Conservation (phyloP, 2,888 invertebrate genomes). For the Danaus chrysippus region DNA sequence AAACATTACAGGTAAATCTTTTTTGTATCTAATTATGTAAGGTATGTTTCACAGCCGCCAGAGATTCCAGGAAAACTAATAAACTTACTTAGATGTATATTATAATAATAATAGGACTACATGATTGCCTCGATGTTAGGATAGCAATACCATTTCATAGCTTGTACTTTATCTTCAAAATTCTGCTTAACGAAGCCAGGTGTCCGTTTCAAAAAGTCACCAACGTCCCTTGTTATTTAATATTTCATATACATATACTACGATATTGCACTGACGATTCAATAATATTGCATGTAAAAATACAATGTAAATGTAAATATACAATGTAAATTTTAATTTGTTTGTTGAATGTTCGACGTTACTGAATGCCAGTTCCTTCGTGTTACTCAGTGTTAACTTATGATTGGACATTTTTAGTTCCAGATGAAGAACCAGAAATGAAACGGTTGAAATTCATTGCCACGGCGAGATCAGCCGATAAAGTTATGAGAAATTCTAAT, state of each 20-base stretch:
- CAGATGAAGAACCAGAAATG: slow-evolving; percentile 19
- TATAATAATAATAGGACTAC: no score
- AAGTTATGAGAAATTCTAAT: slow-evolving; percentile 36
- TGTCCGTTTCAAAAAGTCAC: no score
- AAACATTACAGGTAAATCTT: slow-evolving; percentile 27
- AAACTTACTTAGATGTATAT: background rate
- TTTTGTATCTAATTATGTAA: background rate
- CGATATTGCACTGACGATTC: no score
- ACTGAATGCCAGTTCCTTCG: no score
- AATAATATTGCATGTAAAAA: background rate
- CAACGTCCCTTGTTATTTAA: no score
- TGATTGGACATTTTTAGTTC: background rate
- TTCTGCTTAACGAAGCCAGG: no score
- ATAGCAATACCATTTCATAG: no score
- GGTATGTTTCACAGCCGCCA: background rate
- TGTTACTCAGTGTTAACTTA: slow-evolving; percentile 25
- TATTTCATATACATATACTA: no score
- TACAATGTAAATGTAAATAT: slow-evolving; percentile 4
- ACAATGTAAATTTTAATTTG: slow-evolving; percentile 1
- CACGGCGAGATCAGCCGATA: slow-evolving; percentile 33
- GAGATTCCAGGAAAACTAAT: background rate
- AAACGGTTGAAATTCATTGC: slow-evolving; percentile 41
- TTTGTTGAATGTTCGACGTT: no score
- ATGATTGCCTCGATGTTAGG: no score
- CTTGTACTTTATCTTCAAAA: no score